These are phyloP conservation scores for Cherax quadricarinatus DNA, from an alignment of 1,140 invertebrate genomes.

Conservation along the genomic window DNA sequence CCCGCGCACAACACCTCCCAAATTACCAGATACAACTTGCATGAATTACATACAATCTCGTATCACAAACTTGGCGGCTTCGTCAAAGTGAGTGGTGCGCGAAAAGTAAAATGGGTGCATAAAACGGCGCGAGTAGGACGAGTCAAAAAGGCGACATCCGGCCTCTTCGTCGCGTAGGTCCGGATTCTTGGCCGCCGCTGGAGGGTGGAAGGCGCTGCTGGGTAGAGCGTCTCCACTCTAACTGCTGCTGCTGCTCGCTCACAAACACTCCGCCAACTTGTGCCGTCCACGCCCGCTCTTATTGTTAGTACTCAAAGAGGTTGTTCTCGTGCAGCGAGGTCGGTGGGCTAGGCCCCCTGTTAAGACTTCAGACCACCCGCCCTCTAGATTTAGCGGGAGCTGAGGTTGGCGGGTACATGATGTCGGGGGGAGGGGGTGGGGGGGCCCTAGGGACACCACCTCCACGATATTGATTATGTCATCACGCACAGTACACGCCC, in stretches of 20 bases:
- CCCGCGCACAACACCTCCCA: slow-evolving; percentile 7
- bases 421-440: background rate
- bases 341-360: slow-evolving; percentile 39
- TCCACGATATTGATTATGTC: slow-evolving; percentile 64
- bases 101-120: background rate
- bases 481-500: slow-evolving; percentile 36
- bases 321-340: slow-evolving; percentile 2
- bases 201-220: slow-evolving; percentile 40
- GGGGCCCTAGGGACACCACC: slow-evolving; percentile 3
- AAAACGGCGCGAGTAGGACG: slow-evolving; percentile 3
- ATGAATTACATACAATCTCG: slow-evolving; percentile 39
- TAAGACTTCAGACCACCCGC: slow-evolving; percentile 24
- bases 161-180: background rate
- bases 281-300: slow-evolving; percentile 29
- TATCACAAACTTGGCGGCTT: background rate
- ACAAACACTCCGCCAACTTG: slow-evolving; percentile 33
- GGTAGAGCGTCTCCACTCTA: slow-evolving; percentile 27
- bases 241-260: slow-evolving; percentile 4
- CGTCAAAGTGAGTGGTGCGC: background rate
- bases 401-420: slow-evolving; percentile 54
- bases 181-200: slow-evolving; percentile 49
- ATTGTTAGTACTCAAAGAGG: slow-evolving; percentile 57
- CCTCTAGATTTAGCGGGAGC: slow-evolving; percentile 38
- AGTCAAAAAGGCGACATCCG: slow-evolving; percentile 49
- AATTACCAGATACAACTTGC: slow-evolving; percentile 36